Percentiles rank a stretch among this genome's conserved stretches.
Conservation (phyloP, 2,113 vertebrate genomes). For the Bos taurus region ARS-UCD2.0 NC_037328.1:54300501-54301000, state of each 20-base stretch:
- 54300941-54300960: background rate
- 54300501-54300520: background rate
- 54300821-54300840: background rate
- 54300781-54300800: background rate
- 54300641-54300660: background rate
- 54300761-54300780: background rate
- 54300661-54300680: background rate
- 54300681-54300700: background rate
- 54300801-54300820: background rate
- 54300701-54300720: background rate
- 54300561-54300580: background rate
- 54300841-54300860: background rate
- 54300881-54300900: background rate
- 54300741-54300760: background rate
- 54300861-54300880: background rate
- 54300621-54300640: background rate
- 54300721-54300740: fast-evolving
- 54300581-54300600: background rate
- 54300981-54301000: background rate
- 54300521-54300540: background rate
- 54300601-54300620: background rate
- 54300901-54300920: background rate
- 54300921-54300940: background rate
- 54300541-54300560: background rate
- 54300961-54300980: background rate